These are phyloP conservation scores for Syngnathoides biaculeatus DNA, from an alignment of 2,113 vertebrate genomes.

Conservation along the genomic window DNA sequence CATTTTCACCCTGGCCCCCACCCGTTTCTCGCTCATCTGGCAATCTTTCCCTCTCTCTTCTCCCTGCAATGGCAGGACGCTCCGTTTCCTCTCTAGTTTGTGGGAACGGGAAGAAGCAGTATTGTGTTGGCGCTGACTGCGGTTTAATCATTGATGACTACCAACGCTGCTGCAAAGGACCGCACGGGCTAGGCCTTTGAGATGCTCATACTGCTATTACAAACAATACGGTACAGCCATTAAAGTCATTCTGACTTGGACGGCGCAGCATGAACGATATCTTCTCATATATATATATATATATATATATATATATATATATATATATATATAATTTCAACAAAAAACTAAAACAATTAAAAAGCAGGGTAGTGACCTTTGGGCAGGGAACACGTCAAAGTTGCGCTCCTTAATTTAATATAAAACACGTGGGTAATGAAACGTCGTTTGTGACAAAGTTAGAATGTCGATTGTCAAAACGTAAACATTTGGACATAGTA, in stretches of 20 bases:
- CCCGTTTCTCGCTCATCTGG: conserved; percentile 9
- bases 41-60: background rate
- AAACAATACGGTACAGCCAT: conserved; percentile 16
- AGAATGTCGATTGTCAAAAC: background rate
- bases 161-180: conserved; percentile 19
- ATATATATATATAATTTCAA: no score
- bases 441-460: no score
- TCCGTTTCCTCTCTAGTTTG: conserved; percentile 59
- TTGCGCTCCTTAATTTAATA: no score
- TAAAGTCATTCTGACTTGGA: conserved; percentile 24
- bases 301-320: no score
- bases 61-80: conserved; percentile 49
- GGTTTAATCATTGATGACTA: conserved; percentile 68
- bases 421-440: no score
- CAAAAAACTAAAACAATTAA: no score
- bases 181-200: conserved; percentile 34
- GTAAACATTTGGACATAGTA: background rate
- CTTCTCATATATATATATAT: no score
- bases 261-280: background rate
- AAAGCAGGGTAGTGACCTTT: no score
- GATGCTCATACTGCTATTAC: conserved; percentile 39
- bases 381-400: no score
- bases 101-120: conserved; percentile 66
- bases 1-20: conserved; percentile 28
- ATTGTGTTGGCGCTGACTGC: conserved; percentile 58